A percentile compares a stretch with the other conserved stretches of the same genome.
Evolutionary conservation across 2,113 vertebrate species (phyloP).

Genomic region (Salminus brasiliensis): DNA sequence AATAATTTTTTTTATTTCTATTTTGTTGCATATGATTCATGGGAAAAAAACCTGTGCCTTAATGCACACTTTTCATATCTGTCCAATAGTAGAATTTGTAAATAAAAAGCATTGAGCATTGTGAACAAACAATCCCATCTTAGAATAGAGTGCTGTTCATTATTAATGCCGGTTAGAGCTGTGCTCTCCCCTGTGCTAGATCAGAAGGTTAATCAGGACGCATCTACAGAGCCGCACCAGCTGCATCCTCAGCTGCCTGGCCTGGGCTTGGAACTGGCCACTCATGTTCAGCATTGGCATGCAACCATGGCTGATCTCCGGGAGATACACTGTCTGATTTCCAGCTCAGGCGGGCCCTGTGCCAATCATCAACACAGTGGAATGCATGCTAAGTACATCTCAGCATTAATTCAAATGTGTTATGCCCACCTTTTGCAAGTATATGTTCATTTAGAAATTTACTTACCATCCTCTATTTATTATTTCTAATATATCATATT

Average conservation of each 20-base stretch:
- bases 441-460: neutral
- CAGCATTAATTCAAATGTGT: neutral
- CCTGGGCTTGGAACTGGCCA: constrained; percentile 9
- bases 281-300: constrained; percentile 16
- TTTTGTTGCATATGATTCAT: no score
- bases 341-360: neutral
- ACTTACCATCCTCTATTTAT: neutral
- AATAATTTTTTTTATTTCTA: no score
- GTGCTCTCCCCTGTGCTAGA: constrained; percentile 21
- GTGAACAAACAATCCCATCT: neutral
- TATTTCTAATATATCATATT: neutral
- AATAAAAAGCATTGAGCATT: neutral
- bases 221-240: constrained; percentile 11
- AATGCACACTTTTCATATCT: no score
- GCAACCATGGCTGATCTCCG: constrained; percentile 6
- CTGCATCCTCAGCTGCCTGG: constrained; percentile 14
- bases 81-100: neutral
- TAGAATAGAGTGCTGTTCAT: constrained; percentile 14
- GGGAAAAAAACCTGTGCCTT: no score
- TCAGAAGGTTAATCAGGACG: constrained; percentile 29
- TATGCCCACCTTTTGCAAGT: neutral
- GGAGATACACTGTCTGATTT: neutral
- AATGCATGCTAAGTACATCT: neutral
- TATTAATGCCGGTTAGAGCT: constrained; percentile 24
- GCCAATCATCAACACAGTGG: neutral